Evolutionary conservation across 2,113 vertebrate genomes (phyloP).

Genomic region (Nansenia antarctica): DNA sequence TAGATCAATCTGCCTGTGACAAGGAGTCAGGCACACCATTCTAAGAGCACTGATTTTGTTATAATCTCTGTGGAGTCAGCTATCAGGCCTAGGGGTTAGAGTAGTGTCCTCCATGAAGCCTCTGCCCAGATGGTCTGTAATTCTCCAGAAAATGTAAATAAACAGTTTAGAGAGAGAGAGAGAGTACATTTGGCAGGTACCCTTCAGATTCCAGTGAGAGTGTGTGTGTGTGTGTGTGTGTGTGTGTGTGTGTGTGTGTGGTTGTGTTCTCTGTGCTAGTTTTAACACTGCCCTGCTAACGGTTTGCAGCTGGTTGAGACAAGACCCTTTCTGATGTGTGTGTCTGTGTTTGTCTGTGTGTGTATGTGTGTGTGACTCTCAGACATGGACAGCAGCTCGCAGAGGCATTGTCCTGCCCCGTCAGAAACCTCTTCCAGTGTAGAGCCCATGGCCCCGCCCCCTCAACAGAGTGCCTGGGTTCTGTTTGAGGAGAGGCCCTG

Average conservation of each 20-base stretch:
- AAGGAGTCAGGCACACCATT: too few species aligned
- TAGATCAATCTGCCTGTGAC: too few species aligned
- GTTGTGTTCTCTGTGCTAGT: background rate
- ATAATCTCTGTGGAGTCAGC: too few species aligned
- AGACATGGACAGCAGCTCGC: constrained; percentile 18
- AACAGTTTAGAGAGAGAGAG: too few species aligned
- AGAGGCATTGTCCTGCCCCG: background rate
- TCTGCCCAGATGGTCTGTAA: too few species aligned
- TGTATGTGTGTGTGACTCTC: background rate
- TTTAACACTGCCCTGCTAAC: too few species aligned
- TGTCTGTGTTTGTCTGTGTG: background rate
- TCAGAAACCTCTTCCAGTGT: constrained; percentile 6
- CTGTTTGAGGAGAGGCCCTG: constrained; percentile 49
- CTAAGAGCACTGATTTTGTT: too few species aligned
- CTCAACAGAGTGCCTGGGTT: constrained; percentile 41
- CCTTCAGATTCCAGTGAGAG: constrained; percentile 4
- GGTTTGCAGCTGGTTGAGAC: too few species aligned
- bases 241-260: background rate
- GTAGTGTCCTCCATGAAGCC: too few species aligned
- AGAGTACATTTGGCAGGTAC: constrained; percentile 21
- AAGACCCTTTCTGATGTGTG: too few species aligned
- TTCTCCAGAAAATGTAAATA: too few species aligned
- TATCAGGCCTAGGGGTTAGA: too few species aligned
- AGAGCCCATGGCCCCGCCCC: background rate
- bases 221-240: background rate